Conservation (phyloP, 2,888 invertebrate species). For the Meiosimyza platycephala region DNA sequence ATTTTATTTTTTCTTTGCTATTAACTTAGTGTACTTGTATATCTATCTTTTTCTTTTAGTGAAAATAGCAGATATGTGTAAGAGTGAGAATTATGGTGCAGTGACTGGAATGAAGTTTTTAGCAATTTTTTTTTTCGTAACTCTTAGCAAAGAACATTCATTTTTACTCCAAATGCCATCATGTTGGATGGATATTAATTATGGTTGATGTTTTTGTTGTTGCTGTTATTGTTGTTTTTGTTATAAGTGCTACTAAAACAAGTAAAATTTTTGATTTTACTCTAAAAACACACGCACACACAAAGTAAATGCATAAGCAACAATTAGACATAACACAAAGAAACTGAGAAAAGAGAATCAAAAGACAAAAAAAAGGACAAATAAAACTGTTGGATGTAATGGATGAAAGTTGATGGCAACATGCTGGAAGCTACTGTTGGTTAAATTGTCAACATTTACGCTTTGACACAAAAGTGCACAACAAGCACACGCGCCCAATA, state of each 20-base stretch:
- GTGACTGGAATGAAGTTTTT: neutral
- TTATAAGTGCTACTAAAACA: neutral
- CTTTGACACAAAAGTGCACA: neutral
- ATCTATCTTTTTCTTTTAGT: neutral
- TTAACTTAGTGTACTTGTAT: too few relatives aligned
- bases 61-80: too few relatives aligned
- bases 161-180: neutral
- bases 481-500: too few relatives aligned
- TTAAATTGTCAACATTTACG: neutral
- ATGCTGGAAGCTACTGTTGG: slow-evolving; percentile 3
- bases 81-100: neutral
- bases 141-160: slow-evolving; percentile 5
- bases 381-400: neutral
- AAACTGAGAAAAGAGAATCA: neutral
- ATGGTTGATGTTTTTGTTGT: slow-evolving; percentile 4
- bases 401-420: neutral
- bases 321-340: neutral
- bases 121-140: neutral
- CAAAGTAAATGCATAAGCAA: neutral
- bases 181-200: too few relatives aligned
- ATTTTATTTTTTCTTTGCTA: too few relatives aligned
- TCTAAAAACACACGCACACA: neutral
- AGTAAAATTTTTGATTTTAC: neutral
- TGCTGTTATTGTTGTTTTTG: slow-evolving; percentile 11
- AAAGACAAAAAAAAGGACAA: neutral